phyloP scores from a whole-genome alignment of 2,113 vertebrate genomes.

The Clarias macrocephalus region DNA sequence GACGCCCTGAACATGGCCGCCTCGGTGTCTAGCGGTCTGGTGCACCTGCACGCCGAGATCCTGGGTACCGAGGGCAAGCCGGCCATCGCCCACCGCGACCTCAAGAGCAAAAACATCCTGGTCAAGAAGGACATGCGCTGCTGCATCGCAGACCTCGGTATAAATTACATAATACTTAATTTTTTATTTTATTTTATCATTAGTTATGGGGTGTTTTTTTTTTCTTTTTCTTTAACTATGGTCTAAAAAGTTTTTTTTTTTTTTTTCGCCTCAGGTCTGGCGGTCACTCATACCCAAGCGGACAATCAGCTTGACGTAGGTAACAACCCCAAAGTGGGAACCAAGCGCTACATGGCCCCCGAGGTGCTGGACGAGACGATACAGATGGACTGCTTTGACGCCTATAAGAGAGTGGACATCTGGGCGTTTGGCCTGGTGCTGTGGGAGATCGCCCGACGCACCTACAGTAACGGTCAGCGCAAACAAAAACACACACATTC shows the following conservation, averaged over 20 bases:
- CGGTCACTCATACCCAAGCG: conserved; percentile 78
- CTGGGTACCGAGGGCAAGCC: conserved; percentile 80
- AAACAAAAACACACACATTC: not conserved
- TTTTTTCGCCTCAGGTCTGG: conserved; percentile 66
- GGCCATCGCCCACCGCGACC: conserved; percentile 78
- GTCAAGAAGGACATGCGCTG: conserved; percentile 79
- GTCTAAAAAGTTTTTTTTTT: not conserved
- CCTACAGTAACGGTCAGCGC: conserved; percentile 77
- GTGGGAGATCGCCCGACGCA: conserved; percentile 78
- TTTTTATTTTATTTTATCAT: not conserved
- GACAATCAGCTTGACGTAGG: conserved; percentile 79
- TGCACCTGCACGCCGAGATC: conserved; percentile 80
- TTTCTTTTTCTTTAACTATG: not conserved
- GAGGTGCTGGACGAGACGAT: conserved; percentile 79
- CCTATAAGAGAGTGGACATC: conserved; percentile 80
- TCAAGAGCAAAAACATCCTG: conserved; percentile 82
- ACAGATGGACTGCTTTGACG: conserved; percentile 79
- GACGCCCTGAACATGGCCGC: conserved; percentile 77
- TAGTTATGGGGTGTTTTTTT: not conserved
- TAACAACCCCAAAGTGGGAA: conserved; percentile 80
- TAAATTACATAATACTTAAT: not conserved
- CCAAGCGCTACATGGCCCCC: conserved; percentile 80
- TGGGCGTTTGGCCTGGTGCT: conserved; percentile 80
- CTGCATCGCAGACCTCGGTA: conserved; percentile 82
- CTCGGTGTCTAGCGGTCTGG: conserved; percentile 73